Conservation (phyloP, 1,140 invertebrate species). For the Lutraria rhynchaena region DNA sequence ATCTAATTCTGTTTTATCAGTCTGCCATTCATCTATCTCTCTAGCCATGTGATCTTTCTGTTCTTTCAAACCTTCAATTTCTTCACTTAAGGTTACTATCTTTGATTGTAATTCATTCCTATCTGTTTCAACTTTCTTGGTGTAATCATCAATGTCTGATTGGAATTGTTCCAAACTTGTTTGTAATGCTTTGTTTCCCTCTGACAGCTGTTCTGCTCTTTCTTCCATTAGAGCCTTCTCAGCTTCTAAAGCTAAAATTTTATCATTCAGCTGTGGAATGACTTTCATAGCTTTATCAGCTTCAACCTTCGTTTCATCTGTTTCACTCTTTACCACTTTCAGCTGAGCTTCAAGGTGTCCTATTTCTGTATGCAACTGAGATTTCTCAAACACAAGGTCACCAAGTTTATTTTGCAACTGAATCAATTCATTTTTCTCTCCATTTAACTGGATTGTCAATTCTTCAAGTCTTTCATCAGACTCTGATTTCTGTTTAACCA, state of each 20-base stretch:
- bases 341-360: conserved; percentile 49
- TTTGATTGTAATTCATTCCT: conserved; percentile 6
- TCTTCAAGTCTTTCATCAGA: conserved; percentile 26
- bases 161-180: conserved; percentile 38
- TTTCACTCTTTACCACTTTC: conserved; percentile 46
- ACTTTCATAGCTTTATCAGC: conserved; percentile 35
- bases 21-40: conserved; percentile 43
- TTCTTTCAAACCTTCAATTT: conserved; percentile 39
- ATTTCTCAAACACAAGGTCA: conserved; percentile 54
- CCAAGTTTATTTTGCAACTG: conserved; percentile 54
- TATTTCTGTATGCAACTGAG: conserved; percentile 42
- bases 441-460: conserved; percentile 28
- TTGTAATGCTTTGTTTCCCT: conserved; percentile 47
- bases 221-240: conserved; percentile 32
- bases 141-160: conserved; percentile 44
- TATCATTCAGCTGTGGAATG: conserved; percentile 22
- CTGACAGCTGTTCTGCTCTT: neutral
- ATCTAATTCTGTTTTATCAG: conserved; percentile 53
- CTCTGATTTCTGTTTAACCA: conserved; percentile 25
- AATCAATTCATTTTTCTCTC: conserved; percentile 17
- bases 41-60: conserved; percentile 48
- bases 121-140: neutral
- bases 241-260: conserved; percentile 11
- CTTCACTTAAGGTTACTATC: conserved; percentile 17
- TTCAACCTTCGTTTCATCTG: conserved; percentile 20